Base-by-base conservation (phyloP, 2,113 vertebrate genomes). In the Chionodraco myersi region DNA sequence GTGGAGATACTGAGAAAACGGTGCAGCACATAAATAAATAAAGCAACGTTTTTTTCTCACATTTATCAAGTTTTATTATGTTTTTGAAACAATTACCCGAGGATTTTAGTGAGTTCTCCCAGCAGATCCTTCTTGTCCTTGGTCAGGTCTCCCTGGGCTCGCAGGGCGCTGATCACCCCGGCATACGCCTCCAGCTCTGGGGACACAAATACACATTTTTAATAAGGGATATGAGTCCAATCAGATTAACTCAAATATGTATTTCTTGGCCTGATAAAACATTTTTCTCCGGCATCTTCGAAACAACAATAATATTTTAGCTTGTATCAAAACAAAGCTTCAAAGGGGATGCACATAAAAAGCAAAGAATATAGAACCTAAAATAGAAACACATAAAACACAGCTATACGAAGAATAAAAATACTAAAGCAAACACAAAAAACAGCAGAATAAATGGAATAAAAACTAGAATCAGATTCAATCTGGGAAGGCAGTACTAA, bases 51-150 rank as follows among this genome's bases (percentile, higher is more conserved):
- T 59, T 48, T 48, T n/a, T 0, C 8, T 23, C 5, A 53, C 0
- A 15, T 0, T 48, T 0, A n/a, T 6, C 0, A n/a, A 10, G 0
- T 57, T 66, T 3, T n/a, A 21, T 3, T 13, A 53, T 2, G 36
- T 10, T 14, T 15, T 16, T 13, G 10, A 23, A 44, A 18, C 0
- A 66, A 9, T 44, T 95, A 99, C 98, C 98, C 97, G 51, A 99
- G 96, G 72, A 99, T 97, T 95, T 98, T 99, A 59, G 97, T 98
- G 82, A 99, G 97, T 62, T 99, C 98, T 87, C 96, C 98, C 75
- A 99, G 94, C 73, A 99, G 95, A 78, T 99, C 98, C 92, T 98
- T 99, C 95, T 99, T 99, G 91, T 99, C 98, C 88, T 97, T 99
- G 0, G 96, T 98, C 84, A 99, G 97, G 92, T 99, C 98, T 72